Conservation (phyloP, 2,797 vertebrate species). For the Ctenosaura bakeri region DNA sequence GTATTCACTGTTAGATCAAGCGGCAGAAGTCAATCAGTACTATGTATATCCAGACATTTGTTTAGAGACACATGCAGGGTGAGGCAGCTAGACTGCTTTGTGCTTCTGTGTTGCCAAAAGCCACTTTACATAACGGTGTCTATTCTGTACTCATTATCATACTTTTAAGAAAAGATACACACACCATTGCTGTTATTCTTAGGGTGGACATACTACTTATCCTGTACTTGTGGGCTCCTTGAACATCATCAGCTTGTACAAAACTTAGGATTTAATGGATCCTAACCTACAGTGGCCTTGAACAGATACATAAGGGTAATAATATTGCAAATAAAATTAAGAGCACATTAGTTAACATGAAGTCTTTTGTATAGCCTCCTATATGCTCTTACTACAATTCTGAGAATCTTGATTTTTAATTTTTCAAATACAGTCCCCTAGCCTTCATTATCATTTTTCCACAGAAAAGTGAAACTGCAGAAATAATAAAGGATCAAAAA, state of each 20-base stretch:
- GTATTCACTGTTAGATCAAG: not conserved
- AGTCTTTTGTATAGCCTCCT: not conserved
- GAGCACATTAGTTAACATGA: conserved; percentile 40
- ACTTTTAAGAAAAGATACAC: conserved; percentile 54
- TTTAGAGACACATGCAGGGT: conserved; percentile 47
- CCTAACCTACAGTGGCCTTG: conserved; percentile 77
- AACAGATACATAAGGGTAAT: conserved; percentile 77
- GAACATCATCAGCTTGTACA: conserved; percentile 71
- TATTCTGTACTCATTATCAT: conserved; percentile 58
- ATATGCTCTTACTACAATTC: not conserved
- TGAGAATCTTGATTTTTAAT: not conserved
- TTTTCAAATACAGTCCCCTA: not conserved
- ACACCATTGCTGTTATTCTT: conserved; percentile 69
- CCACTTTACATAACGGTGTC: conserved; percentile 54
- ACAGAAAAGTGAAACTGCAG: not conserved
- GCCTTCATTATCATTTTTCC: not conserved
- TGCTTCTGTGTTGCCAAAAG: conserved; percentile 44
- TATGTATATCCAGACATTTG: conserved; percentile 56
- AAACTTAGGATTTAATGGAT: conserved; percentile 76
- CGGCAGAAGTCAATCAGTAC: conserved; percentile 66
- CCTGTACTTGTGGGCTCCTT: conserved; percentile 62
- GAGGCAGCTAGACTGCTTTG: conserved; percentile 43
- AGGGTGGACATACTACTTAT: conserved; percentile 67
- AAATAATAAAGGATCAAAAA: not conserved
- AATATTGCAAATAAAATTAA: conserved; percentile 68